phyloP scores from a whole-genome alignment of 2,113 vertebrate genomes.

The Nibea coibor region DNA sequence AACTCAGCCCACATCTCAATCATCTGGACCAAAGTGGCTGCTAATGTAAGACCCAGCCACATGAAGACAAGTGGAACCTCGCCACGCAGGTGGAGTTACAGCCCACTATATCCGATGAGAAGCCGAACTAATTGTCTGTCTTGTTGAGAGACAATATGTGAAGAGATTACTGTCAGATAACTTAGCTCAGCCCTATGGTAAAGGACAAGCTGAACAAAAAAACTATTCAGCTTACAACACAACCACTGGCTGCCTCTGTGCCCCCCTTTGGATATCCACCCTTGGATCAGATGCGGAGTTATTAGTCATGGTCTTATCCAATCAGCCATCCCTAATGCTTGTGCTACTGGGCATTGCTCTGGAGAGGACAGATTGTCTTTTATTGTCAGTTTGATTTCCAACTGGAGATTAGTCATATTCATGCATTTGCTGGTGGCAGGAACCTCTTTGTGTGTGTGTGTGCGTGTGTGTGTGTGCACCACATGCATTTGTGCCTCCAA shows the following conservation, averaged over 20 bases:
- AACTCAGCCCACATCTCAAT: neutral
- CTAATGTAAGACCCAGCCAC: neutral
- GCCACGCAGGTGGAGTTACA: neutral
- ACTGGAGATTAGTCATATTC: constrained; percentile 65
- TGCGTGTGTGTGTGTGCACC: constrained; percentile 19
- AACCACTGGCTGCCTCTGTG: constrained; percentile 38
- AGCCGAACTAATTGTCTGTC: constrained; percentile 16
- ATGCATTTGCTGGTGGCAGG: constrained; percentile 49
- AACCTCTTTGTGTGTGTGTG: constrained; percentile 19
- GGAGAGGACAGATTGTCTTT: constrained; percentile 70
- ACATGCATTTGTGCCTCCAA: constrained; percentile 35
- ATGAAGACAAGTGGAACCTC: constrained; percentile 11
- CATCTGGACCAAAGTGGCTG: neutral
- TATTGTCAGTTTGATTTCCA: constrained; percentile 71
- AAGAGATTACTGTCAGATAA: constrained; percentile 17
- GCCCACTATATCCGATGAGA: neutral
- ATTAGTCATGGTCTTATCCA: constrained; percentile 76
- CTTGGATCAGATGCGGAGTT: constrained; percentile 67
- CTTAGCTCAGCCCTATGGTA: constrained; percentile 15
- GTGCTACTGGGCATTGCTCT: constrained; percentile 59
- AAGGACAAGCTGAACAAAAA: constrained; percentile 31
- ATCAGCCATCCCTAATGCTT: constrained; percentile 68
- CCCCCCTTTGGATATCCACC: constrained; percentile 51
- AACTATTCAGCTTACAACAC: constrained; percentile 28
- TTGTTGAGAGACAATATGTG: constrained; percentile 22